A percentile compares a stretch with the other conserved stretches of the same genome.
These are phyloP conservation scores for Tineola bisselliella DNA, from an alignment of 2,888 invertebrate species.

Conservation along the genomic window DNA sequence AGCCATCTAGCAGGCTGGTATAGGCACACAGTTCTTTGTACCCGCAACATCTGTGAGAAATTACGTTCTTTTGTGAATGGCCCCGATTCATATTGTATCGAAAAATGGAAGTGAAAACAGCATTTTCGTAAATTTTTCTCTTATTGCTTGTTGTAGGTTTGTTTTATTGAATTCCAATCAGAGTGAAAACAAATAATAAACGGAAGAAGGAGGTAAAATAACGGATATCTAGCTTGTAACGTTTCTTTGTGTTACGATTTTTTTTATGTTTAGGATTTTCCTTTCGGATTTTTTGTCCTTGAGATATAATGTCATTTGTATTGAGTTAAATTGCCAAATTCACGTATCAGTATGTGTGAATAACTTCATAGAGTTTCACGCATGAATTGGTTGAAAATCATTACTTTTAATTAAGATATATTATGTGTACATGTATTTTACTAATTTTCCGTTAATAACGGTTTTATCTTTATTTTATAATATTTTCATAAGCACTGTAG, in stretches of 20 bases:
- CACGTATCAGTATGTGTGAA: too few relatives aligned
- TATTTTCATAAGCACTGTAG: too few relatives aligned
- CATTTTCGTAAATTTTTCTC: not conserved
- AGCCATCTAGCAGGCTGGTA: not conserved
- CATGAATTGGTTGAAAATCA: too few relatives aligned
- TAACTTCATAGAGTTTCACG: too few relatives aligned
- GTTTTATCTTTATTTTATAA: too few relatives aligned
- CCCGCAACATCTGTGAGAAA: conserved; percentile 39
- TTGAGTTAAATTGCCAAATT: too few relatives aligned
- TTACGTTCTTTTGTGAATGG: conserved; percentile 41
- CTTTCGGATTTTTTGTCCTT: too few relatives aligned
- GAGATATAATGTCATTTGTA: too few relatives aligned
- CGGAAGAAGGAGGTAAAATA: not conserved
- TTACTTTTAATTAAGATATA: too few relatives aligned
- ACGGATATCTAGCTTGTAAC: not conserved
- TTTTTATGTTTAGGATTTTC: too few relatives aligned
- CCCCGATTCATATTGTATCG: conserved; percentile 28
- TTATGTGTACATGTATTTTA: too few relatives aligned
- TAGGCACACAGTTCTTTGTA: conserved; percentile 36
- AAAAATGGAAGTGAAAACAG: conserved; percentile 9
- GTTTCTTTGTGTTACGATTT: not conserved
- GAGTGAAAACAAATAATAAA: not conserved
- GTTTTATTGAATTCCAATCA: conserved; percentile 8
- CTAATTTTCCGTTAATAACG: too few relatives aligned
- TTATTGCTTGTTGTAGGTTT: not conserved